Evolutionary conservation across 2,113 vertebrate species (phyloP).

Genomic region (rabbit (Oryctolagus cuniculus)): mOryCun1.1 NC_091450.1:37505001-37505500

Average conservation of each 20-base stretch:
- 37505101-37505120: neutral
- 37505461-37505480: conserved; percentile 69
- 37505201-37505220: neutral
- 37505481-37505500: neutral
- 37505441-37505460: conserved; percentile 78
- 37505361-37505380: neutral
- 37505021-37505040: neutral
- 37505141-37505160: neutral
- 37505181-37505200: neutral
- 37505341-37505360: neutral
- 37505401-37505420: neutral
- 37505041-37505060: neutral
- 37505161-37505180: neutral
- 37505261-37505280: conserved; percentile 32
- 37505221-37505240: neutral
- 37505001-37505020: neutral
- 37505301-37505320: neutral
- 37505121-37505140: neutral
- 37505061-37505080: conserved; percentile 3
- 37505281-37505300: conserved; percentile 9
- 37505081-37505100: neutral
- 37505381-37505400: neutral
- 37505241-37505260: neutral
- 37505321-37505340: neutral
- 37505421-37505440: conserved; percentile 58